phyloP scores from a whole-genome alignment of 2,113 vertebrate genomes.

The Riparia riparia region DNA sequence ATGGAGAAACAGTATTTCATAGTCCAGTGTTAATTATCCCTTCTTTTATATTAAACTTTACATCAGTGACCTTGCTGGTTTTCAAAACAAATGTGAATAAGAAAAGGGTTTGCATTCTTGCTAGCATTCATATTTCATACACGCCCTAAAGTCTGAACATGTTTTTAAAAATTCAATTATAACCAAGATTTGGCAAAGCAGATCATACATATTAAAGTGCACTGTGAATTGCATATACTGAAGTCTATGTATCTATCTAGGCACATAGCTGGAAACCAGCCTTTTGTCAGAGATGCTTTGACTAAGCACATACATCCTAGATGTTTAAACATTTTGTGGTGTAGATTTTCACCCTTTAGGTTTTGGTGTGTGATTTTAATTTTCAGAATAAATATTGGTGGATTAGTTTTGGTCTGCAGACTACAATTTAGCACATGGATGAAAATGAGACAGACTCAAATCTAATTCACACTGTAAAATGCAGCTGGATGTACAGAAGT shows the following conservation, averaged over 20 bases:
- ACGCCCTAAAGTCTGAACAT: not conserved
- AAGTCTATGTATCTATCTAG: not conserved
- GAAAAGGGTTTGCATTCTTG: not conserved
- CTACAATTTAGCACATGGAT: constrained; percentile 47
- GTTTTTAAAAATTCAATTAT: constrained; percentile 21
- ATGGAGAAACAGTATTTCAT: not conserved
- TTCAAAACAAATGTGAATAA: not conserved
- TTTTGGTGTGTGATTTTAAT: constrained; percentile 29
- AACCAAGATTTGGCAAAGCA: not conserved
- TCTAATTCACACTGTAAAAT: constrained; percentile 40
- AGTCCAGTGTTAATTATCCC: not conserved
- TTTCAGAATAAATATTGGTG: constrained; percentile 39
- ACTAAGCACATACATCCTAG: not conserved
- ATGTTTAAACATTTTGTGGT: not conserved
- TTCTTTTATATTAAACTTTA: not conserved
- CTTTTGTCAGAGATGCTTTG: not conserved
- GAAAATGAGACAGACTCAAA: constrained; percentile 49
- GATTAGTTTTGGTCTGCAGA: constrained; percentile 44
- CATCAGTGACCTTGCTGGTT: not conserved
- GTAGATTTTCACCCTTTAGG: not conserved
- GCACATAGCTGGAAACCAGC: not conserved
- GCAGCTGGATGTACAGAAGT: constrained; percentile 25
- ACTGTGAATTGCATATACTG: not conserved
- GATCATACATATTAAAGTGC: constrained; percentile 18
- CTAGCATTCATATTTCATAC: constrained; percentile 3